Percentiles rank a stretch among this genome's conserved stretches.
These are phyloP conservation scores for Idaea aversata DNA, from an alignment of 2,888 invertebrate genomes.

Conservation along the genomic window DNA sequence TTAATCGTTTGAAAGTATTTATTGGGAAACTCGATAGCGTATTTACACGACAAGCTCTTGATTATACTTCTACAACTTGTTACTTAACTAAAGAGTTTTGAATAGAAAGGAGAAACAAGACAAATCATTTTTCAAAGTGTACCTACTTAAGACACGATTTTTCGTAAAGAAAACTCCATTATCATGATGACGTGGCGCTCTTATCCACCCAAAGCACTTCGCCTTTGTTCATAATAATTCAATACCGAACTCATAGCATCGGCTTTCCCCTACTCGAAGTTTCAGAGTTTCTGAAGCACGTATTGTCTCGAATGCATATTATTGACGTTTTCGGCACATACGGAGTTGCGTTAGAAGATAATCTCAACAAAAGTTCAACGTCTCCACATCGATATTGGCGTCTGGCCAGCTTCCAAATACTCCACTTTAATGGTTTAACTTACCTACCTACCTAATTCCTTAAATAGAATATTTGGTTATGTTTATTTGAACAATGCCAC, in stretches of 20 bases:
- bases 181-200: neutral
- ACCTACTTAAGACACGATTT: neutral
- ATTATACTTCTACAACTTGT: neutral
- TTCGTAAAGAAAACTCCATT: neutral
- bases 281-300: neutral
- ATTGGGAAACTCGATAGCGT: neutral
- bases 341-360: neutral
- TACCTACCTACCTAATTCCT: conserved; percentile 56
- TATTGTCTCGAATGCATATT: neutral
- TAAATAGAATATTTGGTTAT: conserved; percentile 54
- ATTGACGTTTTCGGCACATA: neutral
- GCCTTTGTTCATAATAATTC: conserved; percentile 1
- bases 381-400: conserved; percentile 56
- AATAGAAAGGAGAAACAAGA: neutral
- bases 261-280: neutral
- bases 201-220: neutral
- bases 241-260: neutral
- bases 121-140: neutral
- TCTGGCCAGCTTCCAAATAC: conserved; percentile 71
- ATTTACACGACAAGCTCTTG: neutral
- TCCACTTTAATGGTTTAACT: conserved; percentile 62
- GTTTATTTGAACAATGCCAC: conserved; percentile 9
- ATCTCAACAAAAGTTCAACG: conserved; percentile 64
- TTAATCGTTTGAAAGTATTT: neutral
- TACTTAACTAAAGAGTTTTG: neutral